A percentile compares a stretch with the other conserved stretches of the same genome.
Evolutionary conservation across 2,113 vertebrate species (phyloP).

Genomic region (Anas platyrhynchos): DNA sequence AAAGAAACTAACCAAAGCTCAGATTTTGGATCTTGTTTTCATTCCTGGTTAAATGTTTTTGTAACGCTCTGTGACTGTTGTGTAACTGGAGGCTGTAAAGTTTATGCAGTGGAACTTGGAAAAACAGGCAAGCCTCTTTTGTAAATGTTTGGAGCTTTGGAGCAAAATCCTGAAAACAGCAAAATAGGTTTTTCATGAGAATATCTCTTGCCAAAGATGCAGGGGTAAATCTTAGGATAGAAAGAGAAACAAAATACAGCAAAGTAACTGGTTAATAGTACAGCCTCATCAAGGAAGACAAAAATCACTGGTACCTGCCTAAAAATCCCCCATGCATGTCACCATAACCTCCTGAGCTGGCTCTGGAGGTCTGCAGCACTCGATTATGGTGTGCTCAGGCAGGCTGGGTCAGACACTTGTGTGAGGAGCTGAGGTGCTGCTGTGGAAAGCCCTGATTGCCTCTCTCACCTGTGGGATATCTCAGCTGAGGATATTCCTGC

Average conservation of each 20-base stretch:
- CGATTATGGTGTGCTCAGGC: rapidly evolving
- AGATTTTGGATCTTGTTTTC: background rate
- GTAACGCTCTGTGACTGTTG: background rate
- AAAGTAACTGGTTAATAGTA: rapidly evolving
- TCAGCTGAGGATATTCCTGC: background rate
- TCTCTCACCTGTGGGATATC: background rate
- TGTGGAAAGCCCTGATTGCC: background rate
- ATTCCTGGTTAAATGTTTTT: background rate
- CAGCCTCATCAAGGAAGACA: background rate
- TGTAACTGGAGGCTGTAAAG: background rate
- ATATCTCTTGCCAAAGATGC: background rate
- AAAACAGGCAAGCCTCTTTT: background rate
- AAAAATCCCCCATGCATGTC: rapidly evolving
- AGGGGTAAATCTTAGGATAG: background rate
- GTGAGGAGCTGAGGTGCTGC: background rate
- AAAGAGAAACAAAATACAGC: background rate
- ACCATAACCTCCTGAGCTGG: background rate
- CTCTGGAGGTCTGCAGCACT: background rate
- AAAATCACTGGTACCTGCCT: background rate
- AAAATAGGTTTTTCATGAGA: background rate
- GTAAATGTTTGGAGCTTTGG: background rate
- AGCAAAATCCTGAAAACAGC: background rate
- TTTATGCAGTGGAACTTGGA: background rate
- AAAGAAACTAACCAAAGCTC: background rate
- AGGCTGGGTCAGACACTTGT: background rate